These are phyloP conservation scores for Alces alces DNA, from an alignment of 2,113 vertebrate species.

Conservation along the genomic window DNA sequence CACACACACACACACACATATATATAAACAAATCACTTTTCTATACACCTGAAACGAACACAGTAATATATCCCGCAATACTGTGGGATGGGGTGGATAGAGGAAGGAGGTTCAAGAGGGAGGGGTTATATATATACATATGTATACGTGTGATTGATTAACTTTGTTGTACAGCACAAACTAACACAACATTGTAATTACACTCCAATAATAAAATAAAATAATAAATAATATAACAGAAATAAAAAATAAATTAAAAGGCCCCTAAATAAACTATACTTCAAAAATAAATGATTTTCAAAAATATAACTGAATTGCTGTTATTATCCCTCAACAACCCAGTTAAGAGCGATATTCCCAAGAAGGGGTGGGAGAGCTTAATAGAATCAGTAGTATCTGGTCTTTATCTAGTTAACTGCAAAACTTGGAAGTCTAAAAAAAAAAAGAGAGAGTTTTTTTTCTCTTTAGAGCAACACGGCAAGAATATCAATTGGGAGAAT, in stretches of 20 bases:
- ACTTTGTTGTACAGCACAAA: neutral
- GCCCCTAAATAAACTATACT: neutral
- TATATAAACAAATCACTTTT: neutral
- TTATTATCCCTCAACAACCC: neutral
- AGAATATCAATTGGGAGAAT: neutral
- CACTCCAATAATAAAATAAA: neutral
- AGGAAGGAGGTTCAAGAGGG: neutral
- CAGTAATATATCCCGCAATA: neutral
- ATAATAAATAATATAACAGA: neutral
- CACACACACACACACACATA: neutral
- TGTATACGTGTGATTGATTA: neutral
- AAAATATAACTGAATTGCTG: neutral
- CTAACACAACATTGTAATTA: neutral
- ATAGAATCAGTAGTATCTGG: neutral
- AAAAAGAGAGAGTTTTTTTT: neutral
- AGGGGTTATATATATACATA: neutral
- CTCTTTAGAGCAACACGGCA: conserved; percentile 1
- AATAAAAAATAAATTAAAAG: neutral
- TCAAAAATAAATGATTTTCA: neutral
- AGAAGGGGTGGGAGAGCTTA: too few relatives aligned
- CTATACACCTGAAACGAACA: neutral
- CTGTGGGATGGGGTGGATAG: neutral
- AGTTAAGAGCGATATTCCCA: neutral
- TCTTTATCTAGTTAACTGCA: neutral
- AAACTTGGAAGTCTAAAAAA: neutral